Evolutionary conservation across 2,797 vertebrate species (phyloP).

Genomic region (Oreochromis mossambicus): DNA sequence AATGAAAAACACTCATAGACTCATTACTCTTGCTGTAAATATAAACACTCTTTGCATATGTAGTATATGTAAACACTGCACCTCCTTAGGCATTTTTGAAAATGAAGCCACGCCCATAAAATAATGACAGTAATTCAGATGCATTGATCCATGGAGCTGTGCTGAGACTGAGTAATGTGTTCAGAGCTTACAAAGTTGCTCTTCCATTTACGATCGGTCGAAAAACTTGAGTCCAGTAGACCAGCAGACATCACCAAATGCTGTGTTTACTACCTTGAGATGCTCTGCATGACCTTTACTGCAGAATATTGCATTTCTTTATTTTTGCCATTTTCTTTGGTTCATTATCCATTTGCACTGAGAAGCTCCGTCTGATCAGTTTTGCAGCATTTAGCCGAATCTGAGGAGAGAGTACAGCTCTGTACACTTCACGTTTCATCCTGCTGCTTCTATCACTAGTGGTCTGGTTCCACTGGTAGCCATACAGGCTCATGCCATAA

Average conservation of each 20-base stretch:
- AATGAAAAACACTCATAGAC: conserved; percentile 23
- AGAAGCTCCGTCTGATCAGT: not conserved
- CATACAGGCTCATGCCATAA: not conserved
- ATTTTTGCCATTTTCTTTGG: not conserved
- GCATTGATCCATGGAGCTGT: not conserved
- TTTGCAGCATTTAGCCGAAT: not conserved
- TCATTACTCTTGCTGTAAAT: conserved; percentile 25
- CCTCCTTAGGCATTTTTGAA: not conserved
- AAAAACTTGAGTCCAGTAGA: not conserved
- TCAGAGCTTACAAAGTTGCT: not conserved
- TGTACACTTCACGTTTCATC: not conserved
- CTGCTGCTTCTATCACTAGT: not conserved
- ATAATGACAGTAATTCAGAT: not conserved
- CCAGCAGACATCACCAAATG: not conserved
- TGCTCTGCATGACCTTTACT: not conserved
- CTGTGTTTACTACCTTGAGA: not conserved
- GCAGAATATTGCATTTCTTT: not conserved
- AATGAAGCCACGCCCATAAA: not conserved
- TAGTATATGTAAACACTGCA: not conserved
- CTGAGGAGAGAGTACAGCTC: not conserved
- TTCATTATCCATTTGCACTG: not conserved
- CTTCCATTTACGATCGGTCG: not conserved
- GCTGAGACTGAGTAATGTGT: not conserved
- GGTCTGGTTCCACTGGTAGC: not conserved
- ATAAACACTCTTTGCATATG: conserved; percentile 27